Evolutionary conservation across 2,113 vertebrate species (phyloP).

Genomic region (Callopanchax toddi): DNA sequence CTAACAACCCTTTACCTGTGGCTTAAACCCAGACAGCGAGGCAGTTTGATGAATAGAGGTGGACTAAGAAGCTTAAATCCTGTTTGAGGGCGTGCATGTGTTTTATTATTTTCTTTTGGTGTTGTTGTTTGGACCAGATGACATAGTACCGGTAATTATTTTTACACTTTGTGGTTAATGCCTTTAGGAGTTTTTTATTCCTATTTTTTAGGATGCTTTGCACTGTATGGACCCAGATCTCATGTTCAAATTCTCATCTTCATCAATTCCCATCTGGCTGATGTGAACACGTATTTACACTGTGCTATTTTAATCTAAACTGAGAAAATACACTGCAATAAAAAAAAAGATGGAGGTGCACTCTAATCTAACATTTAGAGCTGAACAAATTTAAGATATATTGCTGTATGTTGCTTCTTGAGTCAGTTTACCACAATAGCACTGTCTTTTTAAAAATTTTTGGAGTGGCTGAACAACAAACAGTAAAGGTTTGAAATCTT

Average conservation of each 20-base stretch:
- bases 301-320: background rate
- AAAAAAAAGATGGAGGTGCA: background rate
- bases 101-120: constrained; percentile 23
- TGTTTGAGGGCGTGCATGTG: constrained; percentile 43
- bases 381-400: background rate
- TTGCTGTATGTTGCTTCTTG: background rate
- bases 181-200: background rate
- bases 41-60: constrained; percentile 41
- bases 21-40: constrained; percentile 39
- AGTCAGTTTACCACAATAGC: too few relatives aligned
- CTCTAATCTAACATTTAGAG: constrained; percentile 12
- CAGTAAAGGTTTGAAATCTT: too few relatives aligned
- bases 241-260: background rate
- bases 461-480: too few relatives aligned
- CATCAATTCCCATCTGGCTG: background rate
- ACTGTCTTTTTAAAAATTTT: too few relatives aligned
- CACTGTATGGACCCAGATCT: too few relatives aligned
- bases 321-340: background rate
- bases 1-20: constrained; percentile 60
- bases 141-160: constrained; percentile 23
- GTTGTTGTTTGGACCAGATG: constrained; percentile 14
- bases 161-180: background rate
- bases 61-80: constrained; percentile 65
- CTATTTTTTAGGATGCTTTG: background rate
- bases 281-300: background rate